Percentiles rank a stretch among this genome's conserved stretches.
Conservation (phyloP, 2,888 invertebrate species). For the Clepsis dumicolana region DNA sequence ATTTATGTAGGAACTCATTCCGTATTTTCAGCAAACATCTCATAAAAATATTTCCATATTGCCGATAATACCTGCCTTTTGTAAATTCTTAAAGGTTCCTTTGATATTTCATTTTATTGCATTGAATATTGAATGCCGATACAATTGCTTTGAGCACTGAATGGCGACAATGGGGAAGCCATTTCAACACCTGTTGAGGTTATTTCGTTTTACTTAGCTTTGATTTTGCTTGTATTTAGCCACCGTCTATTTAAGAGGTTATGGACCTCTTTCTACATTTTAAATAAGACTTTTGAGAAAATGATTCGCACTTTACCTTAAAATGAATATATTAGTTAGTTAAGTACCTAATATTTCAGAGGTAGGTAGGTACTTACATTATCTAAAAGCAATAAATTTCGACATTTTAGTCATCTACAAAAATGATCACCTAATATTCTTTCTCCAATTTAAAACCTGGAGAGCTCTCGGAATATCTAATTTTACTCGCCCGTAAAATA, state of each 20-base stretch:
- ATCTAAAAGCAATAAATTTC: constrained; percentile 6
- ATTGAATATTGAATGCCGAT: neutral
- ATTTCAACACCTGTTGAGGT: constrained; percentile 5
- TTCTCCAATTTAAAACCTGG: constrained; percentile 57
- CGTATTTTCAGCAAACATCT: neutral
- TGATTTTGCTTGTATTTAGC: neutral
- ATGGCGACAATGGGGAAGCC: neutral
- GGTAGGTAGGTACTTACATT: neutral
- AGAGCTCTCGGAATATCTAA: constrained; percentile 54
- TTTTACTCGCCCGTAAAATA: constrained; percentile 53
- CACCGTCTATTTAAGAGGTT: neutral
- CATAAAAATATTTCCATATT: neutral
- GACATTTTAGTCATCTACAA: neutral
- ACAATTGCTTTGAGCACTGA: neutral
- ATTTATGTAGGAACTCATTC: too few species aligned
- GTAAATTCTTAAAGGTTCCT: neutral
- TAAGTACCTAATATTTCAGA: too few species aligned
- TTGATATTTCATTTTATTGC: constrained; percentile 2
- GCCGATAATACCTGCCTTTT: neutral
- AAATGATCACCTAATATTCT: constrained; percentile 12
- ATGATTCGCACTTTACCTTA: too few species aligned
- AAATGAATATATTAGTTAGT: too few species aligned
- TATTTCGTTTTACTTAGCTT: neutral
- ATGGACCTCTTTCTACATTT: neutral
- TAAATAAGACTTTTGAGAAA: too few species aligned